Conservation (phyloP, 2,888 invertebrate species). For the Drosophila quinaria region DNA sequence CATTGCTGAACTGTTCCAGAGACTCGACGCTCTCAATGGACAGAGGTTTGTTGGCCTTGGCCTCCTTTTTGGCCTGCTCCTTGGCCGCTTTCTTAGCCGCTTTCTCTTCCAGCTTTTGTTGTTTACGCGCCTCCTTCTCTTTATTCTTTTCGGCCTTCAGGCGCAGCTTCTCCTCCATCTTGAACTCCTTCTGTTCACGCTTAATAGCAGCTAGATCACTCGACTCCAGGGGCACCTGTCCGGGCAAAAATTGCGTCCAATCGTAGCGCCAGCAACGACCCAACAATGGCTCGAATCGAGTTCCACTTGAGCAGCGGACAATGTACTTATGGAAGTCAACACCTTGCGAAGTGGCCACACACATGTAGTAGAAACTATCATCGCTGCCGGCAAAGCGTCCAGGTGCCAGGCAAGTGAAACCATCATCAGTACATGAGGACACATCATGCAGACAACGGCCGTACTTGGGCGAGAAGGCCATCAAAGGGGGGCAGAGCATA, state of each 20-base stretch:
- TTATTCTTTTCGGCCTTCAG: constrained; percentile 68
- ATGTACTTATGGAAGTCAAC: constrained; percentile 71
- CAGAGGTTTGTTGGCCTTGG: constrained; percentile 48
- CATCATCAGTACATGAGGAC: constrained; percentile 57
- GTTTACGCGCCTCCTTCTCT: constrained; percentile 68
- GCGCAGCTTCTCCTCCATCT: constrained; percentile 67
- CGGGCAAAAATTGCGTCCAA: constrained; percentile 55
- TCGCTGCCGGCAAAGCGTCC: constrained; percentile 63
- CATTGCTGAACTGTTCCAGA: constrained; percentile 22
- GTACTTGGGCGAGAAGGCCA: constrained; percentile 58
- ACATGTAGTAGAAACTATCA: constrained; percentile 72
- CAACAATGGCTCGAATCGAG: constrained; percentile 64
- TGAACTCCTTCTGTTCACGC: constrained; percentile 72
- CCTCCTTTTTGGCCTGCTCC: constrained; percentile 66
- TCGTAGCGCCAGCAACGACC: constrained; percentile 72
- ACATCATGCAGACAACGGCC: constrained; percentile 73
- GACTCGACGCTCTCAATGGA: constrained; percentile 55
- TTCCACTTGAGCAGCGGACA: constrained; percentile 69
- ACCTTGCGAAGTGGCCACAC: constrained; percentile 55
- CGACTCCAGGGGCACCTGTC: constrained; percentile 41
- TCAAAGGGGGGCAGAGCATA: constrained; percentile 53
- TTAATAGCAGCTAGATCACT: constrained; percentile 71
- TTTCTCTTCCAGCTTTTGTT: constrained; percentile 74
- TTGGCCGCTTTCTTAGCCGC: constrained; percentile 75
- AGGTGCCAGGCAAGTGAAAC: constrained; percentile 52